Evolutionary conservation across 2,888 invertebrate species (phyloP).

Genomic region (Anoncus sp.): DNA sequence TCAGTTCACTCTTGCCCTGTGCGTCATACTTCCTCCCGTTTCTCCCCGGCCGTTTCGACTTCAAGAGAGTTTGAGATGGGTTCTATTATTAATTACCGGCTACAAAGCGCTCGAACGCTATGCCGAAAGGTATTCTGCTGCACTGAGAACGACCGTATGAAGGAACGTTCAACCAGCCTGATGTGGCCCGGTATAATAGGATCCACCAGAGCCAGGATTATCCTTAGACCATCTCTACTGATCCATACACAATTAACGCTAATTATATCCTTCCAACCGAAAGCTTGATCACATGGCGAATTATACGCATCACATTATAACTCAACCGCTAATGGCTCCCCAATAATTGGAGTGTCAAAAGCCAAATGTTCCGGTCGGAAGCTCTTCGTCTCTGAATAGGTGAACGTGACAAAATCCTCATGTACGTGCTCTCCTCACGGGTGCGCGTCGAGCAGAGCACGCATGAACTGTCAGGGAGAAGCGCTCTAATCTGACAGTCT

Average conservation of each 20-base stretch:
- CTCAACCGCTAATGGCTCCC: background rate
- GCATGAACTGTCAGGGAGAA: too few relatives aligned
- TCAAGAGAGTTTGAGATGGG: slow-evolving; percentile 9
- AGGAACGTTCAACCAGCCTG: slow-evolving; percentile 37
- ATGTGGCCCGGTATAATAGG: slow-evolving; percentile 15
- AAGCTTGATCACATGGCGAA: slow-evolving; percentile 14
- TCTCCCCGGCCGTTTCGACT: background rate
- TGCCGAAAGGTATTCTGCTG: background rate
- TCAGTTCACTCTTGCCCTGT: background rate
- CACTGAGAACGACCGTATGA: background rate
- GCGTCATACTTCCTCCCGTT: background rate
- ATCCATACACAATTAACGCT: slow-evolving; percentile 4
- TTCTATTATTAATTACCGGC: slow-evolving; percentile 25
- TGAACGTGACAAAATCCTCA: background rate
- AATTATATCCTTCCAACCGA: slow-evolving; percentile 32
- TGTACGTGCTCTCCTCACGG: too few relatives aligned
- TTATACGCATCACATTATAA: slow-evolving; percentile 20
- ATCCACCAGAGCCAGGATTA: slow-evolving; percentile 20
- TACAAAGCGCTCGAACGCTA: slow-evolving; percentile 17
- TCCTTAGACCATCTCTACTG: slow-evolving; percentile 7
- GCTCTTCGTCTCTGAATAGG: background rate
- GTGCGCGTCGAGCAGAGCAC: too few relatives aligned
- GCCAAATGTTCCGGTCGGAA: background rate
- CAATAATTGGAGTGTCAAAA: slow-evolving; percentile 10
- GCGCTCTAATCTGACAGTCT: too few relatives aligned